Percentiles rank a stretch among this genome's conserved stretches.
Conservation (phyloP, 2,113 vertebrate genomes). For the Tapirus terrestris region DNA sequence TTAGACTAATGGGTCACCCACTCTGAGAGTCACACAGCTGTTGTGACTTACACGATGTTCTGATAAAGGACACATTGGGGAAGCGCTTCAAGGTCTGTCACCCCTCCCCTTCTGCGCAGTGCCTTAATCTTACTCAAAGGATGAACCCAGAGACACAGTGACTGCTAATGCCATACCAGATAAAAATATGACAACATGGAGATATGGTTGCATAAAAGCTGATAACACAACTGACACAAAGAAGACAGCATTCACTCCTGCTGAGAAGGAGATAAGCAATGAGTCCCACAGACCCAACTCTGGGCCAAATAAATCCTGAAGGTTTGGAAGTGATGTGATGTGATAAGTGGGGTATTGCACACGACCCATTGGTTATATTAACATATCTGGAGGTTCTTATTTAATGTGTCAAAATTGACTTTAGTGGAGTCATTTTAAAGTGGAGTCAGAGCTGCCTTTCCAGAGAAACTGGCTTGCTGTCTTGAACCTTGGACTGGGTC, state of each 20-base stretch:
- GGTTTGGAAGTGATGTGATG: background rate
- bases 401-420: background rate
- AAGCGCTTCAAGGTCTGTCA: background rate
- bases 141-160: background rate
- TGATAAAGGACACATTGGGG: background rate
- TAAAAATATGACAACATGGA: background rate
- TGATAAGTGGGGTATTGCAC: background rate
- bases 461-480: too few relatives aligned
- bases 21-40: background rate
- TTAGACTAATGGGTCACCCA: background rate
- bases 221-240: background rate
- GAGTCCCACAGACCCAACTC: background rate
- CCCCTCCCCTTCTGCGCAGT: background rate
- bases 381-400: background rate
- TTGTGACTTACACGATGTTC: background rate
- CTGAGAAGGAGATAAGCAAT: background rate
- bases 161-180: background rate
- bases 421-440: too few relatives aligned
- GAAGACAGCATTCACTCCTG: background rate
- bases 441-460: too few relatives aligned
- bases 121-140: background rate
- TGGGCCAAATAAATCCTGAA: background rate
- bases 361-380: background rate
- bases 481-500: too few relatives aligned
- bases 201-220: background rate